These are phyloP conservation scores for Thoracochromis brauschi DNA, from an alignment of 2,113 vertebrate species.

Conservation along the genomic window DNA sequence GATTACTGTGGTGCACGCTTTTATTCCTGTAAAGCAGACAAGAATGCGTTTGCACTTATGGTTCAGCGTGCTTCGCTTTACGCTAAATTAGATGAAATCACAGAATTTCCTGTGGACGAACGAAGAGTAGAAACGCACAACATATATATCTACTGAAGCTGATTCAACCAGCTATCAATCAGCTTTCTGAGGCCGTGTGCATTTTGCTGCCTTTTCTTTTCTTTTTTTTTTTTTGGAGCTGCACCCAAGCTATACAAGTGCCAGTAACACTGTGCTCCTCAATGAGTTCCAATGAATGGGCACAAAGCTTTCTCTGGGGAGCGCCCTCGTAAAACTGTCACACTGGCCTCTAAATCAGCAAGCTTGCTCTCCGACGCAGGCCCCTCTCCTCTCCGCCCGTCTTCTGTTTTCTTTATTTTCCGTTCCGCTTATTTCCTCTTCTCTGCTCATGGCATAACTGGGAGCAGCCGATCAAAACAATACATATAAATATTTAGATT, in stretches of 20 bases:
- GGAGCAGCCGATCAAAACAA: neutral
- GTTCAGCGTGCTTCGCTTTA: neutral
- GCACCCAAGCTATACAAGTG: conserved; percentile 37
- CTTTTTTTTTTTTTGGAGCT: neutral
- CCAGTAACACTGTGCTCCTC: conserved; percentile 48
- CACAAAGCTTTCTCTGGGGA: conserved; percentile 58
- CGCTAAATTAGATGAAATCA: neutral
- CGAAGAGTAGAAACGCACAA: neutral
- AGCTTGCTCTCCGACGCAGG: neutral
- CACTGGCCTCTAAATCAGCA: conserved; percentile 58
- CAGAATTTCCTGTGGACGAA: neutral
- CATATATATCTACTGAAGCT: neutral
- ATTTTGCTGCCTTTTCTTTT: neutral
- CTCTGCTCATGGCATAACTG: neutral
- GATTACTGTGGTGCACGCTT: neutral
- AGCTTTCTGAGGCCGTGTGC: conserved; percentile 12
- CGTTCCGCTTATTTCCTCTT: neutral
- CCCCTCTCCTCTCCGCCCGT: neutral
- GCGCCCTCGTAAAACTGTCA: conserved; percentile 60
- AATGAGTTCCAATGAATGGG: conserved; percentile 64
- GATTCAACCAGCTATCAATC: neutral
- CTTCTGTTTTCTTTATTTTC: conserved; percentile 16
- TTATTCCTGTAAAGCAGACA: neutral
- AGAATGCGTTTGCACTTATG: neutral
- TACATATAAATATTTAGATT: neutral